Evolutionary conservation across 2,797 vertebrate genomes (phyloP).

Genomic region (Nyctalus aviator): DNA sequence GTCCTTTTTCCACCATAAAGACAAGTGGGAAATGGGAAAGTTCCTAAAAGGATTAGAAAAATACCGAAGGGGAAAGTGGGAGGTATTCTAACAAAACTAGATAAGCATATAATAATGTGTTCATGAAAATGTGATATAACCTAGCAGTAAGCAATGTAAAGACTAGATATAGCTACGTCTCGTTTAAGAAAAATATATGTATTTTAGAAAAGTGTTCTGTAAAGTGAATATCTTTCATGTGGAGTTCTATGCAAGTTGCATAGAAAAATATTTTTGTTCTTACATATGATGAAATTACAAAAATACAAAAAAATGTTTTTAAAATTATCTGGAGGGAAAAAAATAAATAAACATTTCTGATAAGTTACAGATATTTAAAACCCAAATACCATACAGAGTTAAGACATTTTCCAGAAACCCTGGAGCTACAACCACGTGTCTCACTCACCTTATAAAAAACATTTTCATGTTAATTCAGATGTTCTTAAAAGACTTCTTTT

Average conservation of each 20-base stretch:
- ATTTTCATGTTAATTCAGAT: constrained; percentile 1
- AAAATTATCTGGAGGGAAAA: neutral
- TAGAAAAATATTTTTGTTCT: neutral
- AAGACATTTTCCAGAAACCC: neutral
- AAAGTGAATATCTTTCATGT: neutral
- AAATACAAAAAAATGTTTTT: neutral
- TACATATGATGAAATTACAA: neutral
- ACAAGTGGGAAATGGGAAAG: neutral
- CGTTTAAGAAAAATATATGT: neutral
- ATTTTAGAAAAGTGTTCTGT: neutral
- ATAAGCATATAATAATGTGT: neutral
- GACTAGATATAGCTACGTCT: neutral
- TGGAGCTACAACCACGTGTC: neutral
- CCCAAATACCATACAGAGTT: neutral
- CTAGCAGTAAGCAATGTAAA: neutral
- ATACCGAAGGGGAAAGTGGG: neutral
- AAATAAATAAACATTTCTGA: neutral
- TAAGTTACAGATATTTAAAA: constrained; percentile 4
- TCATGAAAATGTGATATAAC: neutral
- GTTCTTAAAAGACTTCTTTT: neutral
- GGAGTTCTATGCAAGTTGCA: neutral
- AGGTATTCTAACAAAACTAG: constrained; percentile 35
- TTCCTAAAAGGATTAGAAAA: constrained; percentile 40
- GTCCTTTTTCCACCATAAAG: constrained; percentile 25
- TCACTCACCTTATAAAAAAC: neutral